Percentiles rank a stretch among this genome's conserved stretches.
Conservation (phyloP, 2,797 vertebrate species). For the Catharus ustulatus region DNA sequence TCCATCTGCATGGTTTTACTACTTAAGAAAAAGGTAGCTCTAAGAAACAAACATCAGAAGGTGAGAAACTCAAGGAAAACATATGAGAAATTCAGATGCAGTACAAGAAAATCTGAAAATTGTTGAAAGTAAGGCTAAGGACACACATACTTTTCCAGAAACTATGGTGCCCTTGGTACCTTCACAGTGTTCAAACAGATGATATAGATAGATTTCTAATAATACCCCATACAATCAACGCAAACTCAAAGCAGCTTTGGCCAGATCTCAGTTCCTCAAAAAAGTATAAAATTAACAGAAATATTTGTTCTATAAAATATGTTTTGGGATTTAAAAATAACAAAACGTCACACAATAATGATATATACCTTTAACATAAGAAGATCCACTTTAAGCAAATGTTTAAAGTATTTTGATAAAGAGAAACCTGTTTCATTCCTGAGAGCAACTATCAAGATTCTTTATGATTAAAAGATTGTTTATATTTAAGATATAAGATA, state of each 20-base stretch:
- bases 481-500: neutral
- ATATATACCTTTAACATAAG: neutral
- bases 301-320: neutral
- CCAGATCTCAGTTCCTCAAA: neutral
- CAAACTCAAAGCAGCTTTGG: neutral
- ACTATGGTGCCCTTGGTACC: neutral
- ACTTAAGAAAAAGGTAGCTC: constrained; percentile 55
- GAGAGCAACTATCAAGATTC: neutral
- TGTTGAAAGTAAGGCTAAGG: neutral
- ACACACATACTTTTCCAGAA: neutral
- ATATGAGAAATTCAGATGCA: neutral
- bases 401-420: neutral
- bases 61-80: constrained; percentile 48
- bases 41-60: constrained; percentile 58
- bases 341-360: neutral
- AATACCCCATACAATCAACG: neutral
- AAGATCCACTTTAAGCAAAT: neutral
- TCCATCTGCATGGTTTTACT: constrained; percentile 49
- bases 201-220: neutral
- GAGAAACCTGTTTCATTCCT: neutral
- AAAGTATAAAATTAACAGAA: neutral
- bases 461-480: neutral
- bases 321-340: neutral
- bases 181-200: neutral
- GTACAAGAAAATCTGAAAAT: neutral